Evolutionary conservation across 2,888 invertebrate species (phyloP).

Genomic region (Melinaea marsaeus): DNA sequence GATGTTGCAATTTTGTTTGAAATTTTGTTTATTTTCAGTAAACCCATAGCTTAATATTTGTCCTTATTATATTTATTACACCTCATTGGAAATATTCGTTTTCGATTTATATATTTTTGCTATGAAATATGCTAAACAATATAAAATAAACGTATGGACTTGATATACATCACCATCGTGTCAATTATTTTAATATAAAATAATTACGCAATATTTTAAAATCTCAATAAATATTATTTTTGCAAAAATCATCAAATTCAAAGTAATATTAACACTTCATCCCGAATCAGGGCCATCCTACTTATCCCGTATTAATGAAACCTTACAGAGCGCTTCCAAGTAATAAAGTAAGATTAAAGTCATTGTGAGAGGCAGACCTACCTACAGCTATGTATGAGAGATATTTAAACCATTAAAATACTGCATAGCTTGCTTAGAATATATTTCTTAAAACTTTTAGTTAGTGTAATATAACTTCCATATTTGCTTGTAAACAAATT

Average conservation of each 20-base stretch:
- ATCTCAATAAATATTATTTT: neutral
- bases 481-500: too few species aligned
- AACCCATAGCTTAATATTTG: neutral
- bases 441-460: too few species aligned
- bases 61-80: neutral
- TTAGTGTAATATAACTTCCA: too few species aligned
- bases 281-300: constrained; percentile 18
- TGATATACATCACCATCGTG: too few species aligned
- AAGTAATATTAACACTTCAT: constrained; percentile 13
- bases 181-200: neutral
- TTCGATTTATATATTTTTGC: too few species aligned
- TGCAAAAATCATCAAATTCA: neutral
- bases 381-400: neutral
- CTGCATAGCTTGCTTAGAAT: too few species aligned
- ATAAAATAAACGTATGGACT: too few species aligned
- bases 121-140: too few species aligned
- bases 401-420: too few species aligned
- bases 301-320: constrained; percentile 50
- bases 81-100: too few species aligned
- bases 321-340: constrained; percentile 42
- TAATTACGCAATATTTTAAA: neutral
- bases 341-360: constrained; percentile 58
- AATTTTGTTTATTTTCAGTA: constrained; percentile 11
- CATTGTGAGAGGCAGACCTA: constrained; percentile 40
- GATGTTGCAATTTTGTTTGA: constrained; percentile 15